Evolutionary conservation across 1,140 invertebrate species (phyloP), one percentile per base, ranked within the genome.

Genomic region (Anoplophora glabripennis): DNA sequence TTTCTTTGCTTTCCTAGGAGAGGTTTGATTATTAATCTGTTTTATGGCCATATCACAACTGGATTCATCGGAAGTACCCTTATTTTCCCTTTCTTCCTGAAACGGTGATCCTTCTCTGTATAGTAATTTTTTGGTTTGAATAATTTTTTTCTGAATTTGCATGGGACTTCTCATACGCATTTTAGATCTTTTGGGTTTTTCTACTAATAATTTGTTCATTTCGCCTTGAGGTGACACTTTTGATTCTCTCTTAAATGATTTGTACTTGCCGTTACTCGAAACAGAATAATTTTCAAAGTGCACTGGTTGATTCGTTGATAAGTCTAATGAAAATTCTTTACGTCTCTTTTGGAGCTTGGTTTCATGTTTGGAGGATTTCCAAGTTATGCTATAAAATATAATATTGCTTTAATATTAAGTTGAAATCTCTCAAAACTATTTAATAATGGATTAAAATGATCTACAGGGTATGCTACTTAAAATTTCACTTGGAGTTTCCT

Each of bases 271-370:
- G 77, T 73, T 12, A 78, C 54, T 33, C 53, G 75, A 37, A 77
- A 70, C 83, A 48, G n/a, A 52, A 49, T 55, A 45, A 80, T 55
- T 81, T 78, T 61, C 80, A 10, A 41, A 53, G 28, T 53, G 42
- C 38, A 49, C 21, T 35, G 28, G 53, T 17, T 38, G 47, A 52
- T 77, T 57, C 14, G 79, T 80, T 1, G 81, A 79, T 69, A 88
- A 85, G 61, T 89, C 86, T 47, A 89, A 76, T 28, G 83, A 86
- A 68, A 88, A 86, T n/a, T 79, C 80, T 72, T 83, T 80, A 57
- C 82, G 78, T 59, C 80, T 78, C 68, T 83, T 81, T 3, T 14
- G 21, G 44, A 45, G 7, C 42, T 88, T 85, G 47, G 88, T 86
- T 21, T 84, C 81, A 17, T 53, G 54, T 62, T 53, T 61, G 18